Evolutionary conservation across 2,797 vertebrate species (phyloP), one percentile per base, ranked within the genome.

Genomic region (Acropternis orthonyx): DNA sequence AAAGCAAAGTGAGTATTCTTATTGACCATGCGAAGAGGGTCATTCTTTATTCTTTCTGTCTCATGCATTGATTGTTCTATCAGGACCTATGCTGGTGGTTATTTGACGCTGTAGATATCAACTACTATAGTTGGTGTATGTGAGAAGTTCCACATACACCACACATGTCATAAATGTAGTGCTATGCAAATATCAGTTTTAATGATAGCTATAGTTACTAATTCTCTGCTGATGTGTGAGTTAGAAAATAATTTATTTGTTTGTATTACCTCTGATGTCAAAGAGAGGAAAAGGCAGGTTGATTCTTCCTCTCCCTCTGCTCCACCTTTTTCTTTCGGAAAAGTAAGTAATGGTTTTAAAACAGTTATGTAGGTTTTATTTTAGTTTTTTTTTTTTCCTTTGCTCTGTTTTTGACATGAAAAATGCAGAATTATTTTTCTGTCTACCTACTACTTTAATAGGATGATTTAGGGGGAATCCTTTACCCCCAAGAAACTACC

Each of bases 1-100:
- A 91, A 73, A 95, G 76, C 55, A 86, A 90, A 93, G 62, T 88
- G 72, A 87, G 30, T 81, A 66, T 88, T 93, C 59, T 76, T 94
- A 91, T 73, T 92, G 85, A 92, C 92, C 73, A 92, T 91, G 58
- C 46, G 84, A 88, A 89, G 23, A 8, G 81, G 46, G 48, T 71
- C 73, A 86, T 93, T 81, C 78, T 90, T 89, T 89, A 90, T 91
- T 92, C 55, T 78, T 88, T 86, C 62, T 68, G 39, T 69, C 88
- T 92, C 44, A 17, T 73, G 79, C 73, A 91, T 84, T 91, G 91
- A 86, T 84, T 90, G 51, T 84, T 52, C 79, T 78, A 76, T 76
- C 79, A 94, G 52, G 32, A 76, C 62, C 88, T 79, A n/a, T 11
- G 37, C 39, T 89, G 62, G 18, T 75, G 39, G 36, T 85, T 75